phyloP scores from a whole-genome alignment of 2,888 invertebrate species.

The Drosophila atroscutellata region DNA sequence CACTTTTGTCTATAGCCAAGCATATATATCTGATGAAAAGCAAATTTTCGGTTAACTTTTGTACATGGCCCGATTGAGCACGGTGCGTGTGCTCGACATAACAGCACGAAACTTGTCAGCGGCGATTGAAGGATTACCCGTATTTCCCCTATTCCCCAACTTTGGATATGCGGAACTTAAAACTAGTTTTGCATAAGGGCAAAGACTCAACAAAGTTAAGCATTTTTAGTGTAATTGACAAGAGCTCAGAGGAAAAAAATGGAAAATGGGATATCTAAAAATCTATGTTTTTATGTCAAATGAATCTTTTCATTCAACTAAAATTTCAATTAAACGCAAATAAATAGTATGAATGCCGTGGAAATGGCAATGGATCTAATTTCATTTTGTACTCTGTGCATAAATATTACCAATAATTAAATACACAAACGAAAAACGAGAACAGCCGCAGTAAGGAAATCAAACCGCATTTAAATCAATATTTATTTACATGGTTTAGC shows the following conservation, averaged over 20 bases:
- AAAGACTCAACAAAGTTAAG: background rate
- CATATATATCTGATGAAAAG: constrained; percentile 66
- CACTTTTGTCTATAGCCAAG: constrained; percentile 54
- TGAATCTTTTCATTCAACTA: background rate
- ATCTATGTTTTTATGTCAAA: background rate
- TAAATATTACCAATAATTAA: background rate
- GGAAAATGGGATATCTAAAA: background rate
- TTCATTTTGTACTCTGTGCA: background rate
- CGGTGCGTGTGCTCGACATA: constrained; percentile 15
- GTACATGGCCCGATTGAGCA: background rate
- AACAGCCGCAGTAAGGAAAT: background rate
- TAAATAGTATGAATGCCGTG: background rate
- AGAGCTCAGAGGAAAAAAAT: background rate
- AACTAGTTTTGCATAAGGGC: background rate
- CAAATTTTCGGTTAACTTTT: constrained; percentile 18
- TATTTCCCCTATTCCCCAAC: too few relatives aligned
- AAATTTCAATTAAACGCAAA: background rate
- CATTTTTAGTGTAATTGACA: background rate
- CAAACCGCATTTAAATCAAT: constrained; percentile 7
- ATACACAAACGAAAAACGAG: background rate
- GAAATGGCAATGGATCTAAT: background rate
- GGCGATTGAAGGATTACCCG: background rate
- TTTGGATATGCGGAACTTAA: background rate
- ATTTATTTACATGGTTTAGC: constrained; percentile 17
- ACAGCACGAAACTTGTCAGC: constrained; percentile 4